These are phyloP conservation scores for Morpho helenor DNA, from an alignment of 2,888 invertebrate species.

Conservation along the genomic window DNA sequence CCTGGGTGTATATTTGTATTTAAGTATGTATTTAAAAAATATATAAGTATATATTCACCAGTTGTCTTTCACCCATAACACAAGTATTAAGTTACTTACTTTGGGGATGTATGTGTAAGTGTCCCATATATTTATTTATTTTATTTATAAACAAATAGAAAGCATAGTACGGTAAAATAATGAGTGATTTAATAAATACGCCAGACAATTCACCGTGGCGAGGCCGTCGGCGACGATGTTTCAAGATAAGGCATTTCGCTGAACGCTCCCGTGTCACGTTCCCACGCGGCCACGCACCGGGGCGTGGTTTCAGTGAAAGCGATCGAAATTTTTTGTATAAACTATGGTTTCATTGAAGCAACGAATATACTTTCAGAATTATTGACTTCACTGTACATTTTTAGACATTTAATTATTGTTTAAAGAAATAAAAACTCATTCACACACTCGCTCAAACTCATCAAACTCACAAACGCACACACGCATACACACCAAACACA, in stretches of 20 bases:
- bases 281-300: slow-evolving; percentile 45
- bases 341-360: not conserved
- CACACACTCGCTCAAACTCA: no score
- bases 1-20: no score
- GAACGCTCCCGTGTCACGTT: slow-evolving; percentile 46
- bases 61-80: no score
- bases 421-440: no score
- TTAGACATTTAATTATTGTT: no score
- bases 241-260: slow-evolving; percentile 62
- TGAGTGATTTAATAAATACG: slow-evolving; percentile 23
- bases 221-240: slow-evolving; percentile 60
- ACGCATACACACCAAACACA: no score
- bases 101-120: no score
- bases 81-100: no score
- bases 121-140: no score
- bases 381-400: not conserved
- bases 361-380: not conserved
- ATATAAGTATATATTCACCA: no score
- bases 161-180: slow-evolving; percentile 5
- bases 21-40: no score
- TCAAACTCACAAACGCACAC: no score
- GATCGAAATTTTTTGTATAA: not conserved
- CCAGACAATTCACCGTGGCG: slow-evolving; percentile 47
- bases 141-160: not conserved
- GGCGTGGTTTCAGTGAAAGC: slow-evolving; percentile 17